phyloP scores from a whole-genome alignment of 2,797 vertebrate species.

The Cheirogaleus major region DNA sequence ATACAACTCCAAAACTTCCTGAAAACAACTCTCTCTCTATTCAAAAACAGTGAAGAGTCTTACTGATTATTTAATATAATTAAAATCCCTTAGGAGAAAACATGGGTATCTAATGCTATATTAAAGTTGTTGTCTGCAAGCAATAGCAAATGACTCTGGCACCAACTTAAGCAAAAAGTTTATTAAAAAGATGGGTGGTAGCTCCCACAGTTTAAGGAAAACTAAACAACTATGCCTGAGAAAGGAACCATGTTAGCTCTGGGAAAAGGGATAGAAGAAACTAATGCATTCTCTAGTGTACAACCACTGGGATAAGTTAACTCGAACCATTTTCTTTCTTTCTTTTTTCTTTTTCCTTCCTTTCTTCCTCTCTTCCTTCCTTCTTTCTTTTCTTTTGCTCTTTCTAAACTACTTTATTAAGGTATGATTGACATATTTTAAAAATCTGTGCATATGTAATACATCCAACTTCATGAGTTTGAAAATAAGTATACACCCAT shows the following conservation, averaged over 20 bases:
- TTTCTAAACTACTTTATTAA: neutral
- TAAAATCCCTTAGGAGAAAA: neutral
- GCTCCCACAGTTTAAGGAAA: neutral
- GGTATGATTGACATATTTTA: neutral
- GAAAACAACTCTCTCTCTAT: neutral
- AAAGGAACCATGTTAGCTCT: neutral
- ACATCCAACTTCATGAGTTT: neutral
- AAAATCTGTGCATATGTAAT: neutral
- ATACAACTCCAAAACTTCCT: neutral
- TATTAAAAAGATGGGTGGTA: neutral
- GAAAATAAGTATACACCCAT: neutral
- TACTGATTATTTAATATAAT: neutral
- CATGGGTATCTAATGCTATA: neutral
- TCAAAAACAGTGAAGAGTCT: slow-evolving; percentile 20
- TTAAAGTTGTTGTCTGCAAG: neutral
- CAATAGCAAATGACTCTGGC: neutral
- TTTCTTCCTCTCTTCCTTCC: neutral
- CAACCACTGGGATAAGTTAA: neutral
- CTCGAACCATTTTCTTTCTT: neutral
- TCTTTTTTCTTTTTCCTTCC: neutral
- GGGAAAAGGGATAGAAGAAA: neutral
- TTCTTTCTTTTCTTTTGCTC: neutral
- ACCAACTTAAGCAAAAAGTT: neutral
- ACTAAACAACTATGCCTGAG: neutral
- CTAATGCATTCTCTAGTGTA: neutral